These are phyloP conservation scores for Chaetodon auriga DNA, from an alignment of 2,113 vertebrate genomes.

Conservation along the genomic window DNA sequence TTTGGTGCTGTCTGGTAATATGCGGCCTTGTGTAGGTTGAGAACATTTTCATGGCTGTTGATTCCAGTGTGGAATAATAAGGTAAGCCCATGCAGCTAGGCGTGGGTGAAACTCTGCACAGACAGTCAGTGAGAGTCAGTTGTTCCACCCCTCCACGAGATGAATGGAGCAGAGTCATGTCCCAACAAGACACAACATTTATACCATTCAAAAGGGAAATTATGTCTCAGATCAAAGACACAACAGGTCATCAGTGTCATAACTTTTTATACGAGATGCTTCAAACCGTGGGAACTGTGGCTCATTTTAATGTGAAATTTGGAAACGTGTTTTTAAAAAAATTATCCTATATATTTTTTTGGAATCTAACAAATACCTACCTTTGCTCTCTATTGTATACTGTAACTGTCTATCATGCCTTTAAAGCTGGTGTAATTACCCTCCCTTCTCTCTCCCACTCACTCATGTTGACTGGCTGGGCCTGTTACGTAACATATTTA, in stretches of 20 bases:
- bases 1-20: not conserved
- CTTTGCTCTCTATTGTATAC: not conserved
- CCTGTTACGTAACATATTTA: conserved; percentile 74
- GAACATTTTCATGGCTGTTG: conserved; percentile 1
- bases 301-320: not conserved
- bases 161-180: conserved; percentile 47
- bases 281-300: not conserved
- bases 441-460: conserved; percentile 43
- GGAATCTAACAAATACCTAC: not conserved
- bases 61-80: conserved; percentile 32
- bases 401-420: not conserved
- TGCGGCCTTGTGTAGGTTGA: not conserved
- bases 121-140: conserved; percentile 24
- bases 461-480: conserved; percentile 59
- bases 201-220: conserved; percentile 10
- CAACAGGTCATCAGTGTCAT: not conserved
- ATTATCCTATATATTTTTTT: not conserved
- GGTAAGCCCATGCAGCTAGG: not conserved
- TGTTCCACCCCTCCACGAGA: conserved; percentile 43
- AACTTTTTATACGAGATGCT: not conserved
- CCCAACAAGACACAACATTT: conserved; percentile 53
- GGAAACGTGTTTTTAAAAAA: not conserved
- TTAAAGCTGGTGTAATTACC: conserved; percentile 38
- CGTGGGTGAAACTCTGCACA: conserved; percentile 34
- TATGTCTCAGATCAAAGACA: not conserved